Base-by-base conservation (phyloP, 2,113 vertebrate species). In the Numida meleagris region DNA sequence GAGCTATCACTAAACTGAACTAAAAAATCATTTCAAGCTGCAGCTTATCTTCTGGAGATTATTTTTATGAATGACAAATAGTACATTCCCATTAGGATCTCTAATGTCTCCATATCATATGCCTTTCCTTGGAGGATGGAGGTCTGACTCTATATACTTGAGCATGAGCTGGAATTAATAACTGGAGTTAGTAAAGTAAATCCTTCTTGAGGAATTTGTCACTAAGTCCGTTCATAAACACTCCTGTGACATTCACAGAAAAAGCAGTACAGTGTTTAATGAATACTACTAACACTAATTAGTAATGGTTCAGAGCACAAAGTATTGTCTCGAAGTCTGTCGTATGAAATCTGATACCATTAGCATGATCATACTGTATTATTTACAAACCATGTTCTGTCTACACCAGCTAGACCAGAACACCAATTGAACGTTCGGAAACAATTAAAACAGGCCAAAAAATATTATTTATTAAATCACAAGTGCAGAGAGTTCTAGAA, bases 81-180 rank as follows among this genome's bases (percentile, higher is more conserved):
- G 5, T 42, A 63, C 45, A 42, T 89, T 93, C 51, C 42, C 31
- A 67, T 42, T n/a, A 93, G 53, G 15, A 70, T 62, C 15, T 82
- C 62, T 57, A 25, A 81, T 78, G 48, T 55, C 34, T 23, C 8
- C 23, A n/a, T 62, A 48, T 46, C 75, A 77, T 10, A 46, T 78
- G 34, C 23, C 57, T 95, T 91, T 59, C 70, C 61, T 40, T 89
- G 43, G 57, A 86, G 61, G 34, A 86, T 1, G 4, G 86, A 62
- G 48, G 36, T 85, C 77, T 82, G 45, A 4, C 31, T 87, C 42
- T 34, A 24, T 48, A 40, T 59, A 92, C 77, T 67, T 83, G 66
- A 87, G 40, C 88, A 82, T 67, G 71, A 93, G 34, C 18, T 92
- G 18, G 45, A 85, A 93, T 91, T 90, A 91, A 61, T 27, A 89